These are phyloP conservation scores for Drosophila varians DNA, from an alignment of 1,140 invertebrate genomes.

Conservation along the genomic window DNA sequence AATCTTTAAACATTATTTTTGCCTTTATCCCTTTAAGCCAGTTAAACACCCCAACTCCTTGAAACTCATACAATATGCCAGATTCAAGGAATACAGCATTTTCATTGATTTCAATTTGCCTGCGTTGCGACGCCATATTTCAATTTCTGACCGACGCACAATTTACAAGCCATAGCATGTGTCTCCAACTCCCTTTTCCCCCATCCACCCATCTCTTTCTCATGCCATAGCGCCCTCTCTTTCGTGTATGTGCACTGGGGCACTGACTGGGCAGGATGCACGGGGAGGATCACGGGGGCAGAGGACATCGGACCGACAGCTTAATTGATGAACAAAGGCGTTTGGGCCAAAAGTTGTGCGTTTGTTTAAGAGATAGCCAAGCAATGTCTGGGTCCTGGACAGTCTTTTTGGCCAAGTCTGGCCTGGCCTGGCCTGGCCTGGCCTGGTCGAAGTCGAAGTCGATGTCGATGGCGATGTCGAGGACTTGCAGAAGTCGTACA, in stretches of 20 bases:
- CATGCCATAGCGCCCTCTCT: constrained; percentile 10
- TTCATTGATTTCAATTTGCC: constrained; percentile 81
- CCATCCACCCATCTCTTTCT: constrained; percentile 19
- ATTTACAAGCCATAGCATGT: constrained; percentile 79
- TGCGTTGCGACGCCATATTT: constrained; percentile 77
- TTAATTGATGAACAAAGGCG: constrained; percentile 68
- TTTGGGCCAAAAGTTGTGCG: constrained; percentile 62
- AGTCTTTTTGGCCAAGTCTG: constrained; percentile 34
- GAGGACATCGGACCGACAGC: constrained; percentile 54
- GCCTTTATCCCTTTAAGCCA: constrained; percentile 12
- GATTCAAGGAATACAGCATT: constrained; percentile 31
- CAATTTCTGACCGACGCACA: constrained; percentile 77
- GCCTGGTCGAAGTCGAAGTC: constrained; percentile 16
- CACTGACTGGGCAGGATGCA: neutral
- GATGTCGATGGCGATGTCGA: constrained; percentile 43
- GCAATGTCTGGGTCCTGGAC: constrained; percentile 40
- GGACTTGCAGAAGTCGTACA: constrained; percentile 79
- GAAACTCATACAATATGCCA: neutral
- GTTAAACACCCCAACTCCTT: constrained; percentile 1
- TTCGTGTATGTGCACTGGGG: constrained; percentile 15
- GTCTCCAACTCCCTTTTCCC: constrained; percentile 53
- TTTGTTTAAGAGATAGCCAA: constrained; percentile 51
- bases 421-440: neutral
- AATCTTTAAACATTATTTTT: neutral
- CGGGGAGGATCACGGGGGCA: neutral